These are phyloP conservation scores for Asobara japonica DNA, from an alignment of 1,140 invertebrate species.

Conservation along the genomic window DNA sequence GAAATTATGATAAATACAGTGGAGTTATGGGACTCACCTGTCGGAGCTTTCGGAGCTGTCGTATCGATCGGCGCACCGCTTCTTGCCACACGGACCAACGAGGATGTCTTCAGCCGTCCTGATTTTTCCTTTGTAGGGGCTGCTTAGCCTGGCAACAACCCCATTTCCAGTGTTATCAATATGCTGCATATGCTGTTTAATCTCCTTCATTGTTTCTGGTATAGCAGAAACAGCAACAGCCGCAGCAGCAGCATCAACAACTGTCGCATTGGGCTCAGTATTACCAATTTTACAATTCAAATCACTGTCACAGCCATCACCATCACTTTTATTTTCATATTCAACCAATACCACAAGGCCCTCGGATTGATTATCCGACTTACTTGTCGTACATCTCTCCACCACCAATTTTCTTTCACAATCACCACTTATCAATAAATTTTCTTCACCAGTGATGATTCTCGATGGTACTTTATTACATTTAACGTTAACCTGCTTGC, in stretches of 20 bases:
- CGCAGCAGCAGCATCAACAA: slow-evolving; percentile 26
- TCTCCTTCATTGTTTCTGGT: slow-evolving; percentile 25
- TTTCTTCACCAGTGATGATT: background rate
- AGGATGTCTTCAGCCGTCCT: slow-evolving; percentile 52
- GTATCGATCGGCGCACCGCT: slow-evolving; percentile 85
- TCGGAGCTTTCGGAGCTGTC: slow-evolving; percentile 90
- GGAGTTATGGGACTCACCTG: slow-evolving; percentile 72
- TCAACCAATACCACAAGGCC: slow-evolving; percentile 1
- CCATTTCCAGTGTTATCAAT: slow-evolving; percentile 24
- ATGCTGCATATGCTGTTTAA: slow-evolving; percentile 26
- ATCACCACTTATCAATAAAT: background rate
- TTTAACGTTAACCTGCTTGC: background rate
- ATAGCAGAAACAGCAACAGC: slow-evolving; percentile 32
- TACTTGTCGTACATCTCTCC: slow-evolving; percentile 33
- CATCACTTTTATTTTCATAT: background rate
- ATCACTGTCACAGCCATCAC: slow-evolving; percentile 34
- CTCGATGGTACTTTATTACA: background rate
- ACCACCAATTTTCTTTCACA: slow-evolving; percentile 18
- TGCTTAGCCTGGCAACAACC: slow-evolving; percentile 43
- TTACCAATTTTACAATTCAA: background rate
- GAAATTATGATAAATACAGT: background rate
- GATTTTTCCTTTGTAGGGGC: slow-evolving; percentile 55
- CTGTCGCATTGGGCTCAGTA: slow-evolving; percentile 11
- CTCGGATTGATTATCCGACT: slow-evolving; percentile 27
- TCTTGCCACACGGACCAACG: slow-evolving; percentile 74